These are phyloP conservation scores for Cynodonichthys magdalenae DNA, from an alignment of 2,797 vertebrate species.

Conservation along the genomic window DNA sequence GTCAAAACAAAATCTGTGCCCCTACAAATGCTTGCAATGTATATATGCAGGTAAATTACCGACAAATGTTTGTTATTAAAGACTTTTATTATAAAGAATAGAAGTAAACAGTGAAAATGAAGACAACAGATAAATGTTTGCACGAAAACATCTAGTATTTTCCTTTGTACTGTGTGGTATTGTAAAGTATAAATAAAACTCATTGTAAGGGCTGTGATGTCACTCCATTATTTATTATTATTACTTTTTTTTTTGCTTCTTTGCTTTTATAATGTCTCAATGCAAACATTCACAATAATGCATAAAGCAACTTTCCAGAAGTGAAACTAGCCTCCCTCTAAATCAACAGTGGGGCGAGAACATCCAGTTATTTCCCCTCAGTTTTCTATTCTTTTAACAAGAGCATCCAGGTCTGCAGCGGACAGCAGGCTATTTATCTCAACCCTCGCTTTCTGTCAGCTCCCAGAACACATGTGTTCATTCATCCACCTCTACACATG, in stretches of 20 bases:
- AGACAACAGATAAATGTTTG: no score
- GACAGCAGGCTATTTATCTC: conserved; percentile 50
- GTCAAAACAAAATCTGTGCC: no score
- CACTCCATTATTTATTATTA: no score
- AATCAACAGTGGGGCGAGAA: conserved; percentile 51
- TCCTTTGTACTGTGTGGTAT: no score
- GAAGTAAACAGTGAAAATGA: no score
- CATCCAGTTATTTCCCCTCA: conserved; percentile 41
- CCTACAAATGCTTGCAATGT: no score
- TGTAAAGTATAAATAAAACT: not conserved
- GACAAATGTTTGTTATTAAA: no score
- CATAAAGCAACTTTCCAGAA: conserved; percentile 31
- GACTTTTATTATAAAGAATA: no score
- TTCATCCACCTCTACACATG: conserved; percentile 35
- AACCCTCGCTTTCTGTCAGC: conserved; percentile 26
- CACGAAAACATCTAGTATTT: no score
- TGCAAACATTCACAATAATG: not conserved
- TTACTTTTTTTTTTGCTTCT: not conserved
- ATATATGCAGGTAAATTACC: no score
- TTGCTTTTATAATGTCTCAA: not conserved
- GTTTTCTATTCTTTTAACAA: conserved; percentile 16
- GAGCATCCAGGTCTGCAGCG: conserved; percentile 33
- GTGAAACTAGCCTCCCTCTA: conserved; percentile 44
- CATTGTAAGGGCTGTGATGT: not conserved
- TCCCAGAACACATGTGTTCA: conserved; percentile 44